Conservation (phyloP, 2,113 vertebrate species). For the Antechinus stuartii region DNA sequence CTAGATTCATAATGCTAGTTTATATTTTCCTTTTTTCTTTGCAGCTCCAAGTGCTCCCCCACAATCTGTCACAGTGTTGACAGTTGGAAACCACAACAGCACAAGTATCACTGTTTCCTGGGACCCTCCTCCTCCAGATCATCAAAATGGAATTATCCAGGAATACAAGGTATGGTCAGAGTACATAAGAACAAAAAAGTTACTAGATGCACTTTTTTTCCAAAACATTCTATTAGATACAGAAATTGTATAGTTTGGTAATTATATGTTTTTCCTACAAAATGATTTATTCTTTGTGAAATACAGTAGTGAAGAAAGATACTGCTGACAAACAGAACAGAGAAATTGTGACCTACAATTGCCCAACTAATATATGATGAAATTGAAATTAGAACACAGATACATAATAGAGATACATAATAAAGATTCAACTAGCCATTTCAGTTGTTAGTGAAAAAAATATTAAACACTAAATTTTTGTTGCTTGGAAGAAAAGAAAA, state of each 20-base stretch:
- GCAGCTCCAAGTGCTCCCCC: slow-evolving; percentile 97
- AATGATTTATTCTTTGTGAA: neutral
- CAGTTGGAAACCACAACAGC: slow-evolving; percentile 96
- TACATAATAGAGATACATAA: neutral
- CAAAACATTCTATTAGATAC: neutral
- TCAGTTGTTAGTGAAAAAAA: neutral
- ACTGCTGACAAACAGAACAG: neutral
- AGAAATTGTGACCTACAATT: neutral
- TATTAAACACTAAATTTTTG: neutral
- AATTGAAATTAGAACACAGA: neutral
- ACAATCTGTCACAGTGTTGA: slow-evolving; percentile 97
- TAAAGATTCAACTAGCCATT: neutral
- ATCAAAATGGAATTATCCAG: slow-evolving; percentile 98
- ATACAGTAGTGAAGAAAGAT: neutral
- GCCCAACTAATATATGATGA: neutral
- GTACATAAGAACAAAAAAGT: neutral
- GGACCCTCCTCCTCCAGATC: slow-evolving; percentile 96
- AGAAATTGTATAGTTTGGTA: neutral
- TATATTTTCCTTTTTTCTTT: slow-evolving; percentile 71
- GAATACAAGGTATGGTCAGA: slow-evolving; percentile 92
- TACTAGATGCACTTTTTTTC: neutral
- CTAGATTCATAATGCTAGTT: slow-evolving; percentile 51
- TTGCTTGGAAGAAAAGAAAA: neutral
- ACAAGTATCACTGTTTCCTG: slow-evolving; percentile 99
- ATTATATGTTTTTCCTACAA: neutral